Evolutionary conservation across 2,113 vertebrate genomes (phyloP), one percentile per base, ranked within the genome.

Genomic region (Apeltes quadracus): DNA sequence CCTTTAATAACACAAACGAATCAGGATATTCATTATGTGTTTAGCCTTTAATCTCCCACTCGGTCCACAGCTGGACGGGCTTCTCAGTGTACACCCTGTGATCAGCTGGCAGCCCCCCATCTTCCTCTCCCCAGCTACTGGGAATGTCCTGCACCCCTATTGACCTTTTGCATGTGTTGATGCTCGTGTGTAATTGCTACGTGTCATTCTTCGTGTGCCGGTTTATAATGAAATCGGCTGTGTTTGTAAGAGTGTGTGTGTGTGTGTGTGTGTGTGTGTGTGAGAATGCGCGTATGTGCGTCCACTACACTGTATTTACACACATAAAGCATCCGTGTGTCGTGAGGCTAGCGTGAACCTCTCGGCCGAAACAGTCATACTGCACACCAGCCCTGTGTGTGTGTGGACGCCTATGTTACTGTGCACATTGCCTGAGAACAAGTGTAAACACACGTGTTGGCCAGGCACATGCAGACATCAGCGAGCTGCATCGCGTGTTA

Each of bases 381-480:
- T 51, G 15, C 46, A 69, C 10, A 51, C 51, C 44, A 50, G 20
- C 48, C 62, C 55, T 46, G 46, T 72, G 51, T 53, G 27, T 59
- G 54, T 39, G 56, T 59, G 55, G 59, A 63, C 1, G 2, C 44
- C 75, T n/a, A 25, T 74, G 73, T 69, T 69, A 16, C 66, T 72
- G 77, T 32, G 70, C 73, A 61, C 73, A 82, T 83, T 62, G 69
- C 70, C 82, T 80, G 76, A 64, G 67, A 77, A 66, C 51, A 43
- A 77, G 34, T 22, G 61, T 83, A 82, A 82, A 83, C 82, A 85
- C 71, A 84, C 32, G n/a, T 72, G 79, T 78, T 32, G 10, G 25
- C 66, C 75, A 79, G 67, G 43, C 69, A 5, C 73, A 38, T 39
- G 15, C 23, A 70, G 59, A 51, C 61, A 71, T 27, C 61, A 41